These are phyloP conservation scores for Eupeodes corollae DNA, from an alignment of 1,140 invertebrate genomes.

Conservation along the genomic window DNA sequence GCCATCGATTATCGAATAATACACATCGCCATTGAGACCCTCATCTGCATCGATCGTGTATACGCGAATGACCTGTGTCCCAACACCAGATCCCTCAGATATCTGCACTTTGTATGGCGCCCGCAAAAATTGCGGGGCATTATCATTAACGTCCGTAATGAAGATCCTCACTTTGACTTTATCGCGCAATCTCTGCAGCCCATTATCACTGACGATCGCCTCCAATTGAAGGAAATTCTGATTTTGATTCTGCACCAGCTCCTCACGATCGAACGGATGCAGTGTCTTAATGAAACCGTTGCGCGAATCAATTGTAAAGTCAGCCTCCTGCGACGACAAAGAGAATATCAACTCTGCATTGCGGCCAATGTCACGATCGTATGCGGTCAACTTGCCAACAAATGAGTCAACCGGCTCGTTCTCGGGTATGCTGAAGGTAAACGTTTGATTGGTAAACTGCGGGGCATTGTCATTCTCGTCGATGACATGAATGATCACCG, in stretches of 20 bases:
- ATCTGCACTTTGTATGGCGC: constrained; percentile 75
- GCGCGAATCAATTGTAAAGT: constrained; percentile 78
- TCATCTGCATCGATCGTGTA: constrained; percentile 81
- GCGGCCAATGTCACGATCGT: constrained; percentile 79
- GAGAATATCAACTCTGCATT: constrained; percentile 88
- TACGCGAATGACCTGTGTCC: constrained; percentile 71
- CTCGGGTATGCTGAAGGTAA: constrained; percentile 74
- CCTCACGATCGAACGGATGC: constrained; percentile 76
- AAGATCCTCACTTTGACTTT: constrained; percentile 81
- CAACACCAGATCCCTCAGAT: constrained; percentile 65
- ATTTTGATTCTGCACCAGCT: constrained; percentile 53
- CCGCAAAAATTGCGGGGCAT: constrained; percentile 72
- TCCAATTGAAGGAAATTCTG: constrained; percentile 70
- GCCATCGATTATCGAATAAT: constrained; percentile 69
- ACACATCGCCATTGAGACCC: constrained; percentile 80
- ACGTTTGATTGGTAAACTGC: constrained; percentile 73
- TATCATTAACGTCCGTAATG: constrained; percentile 87
- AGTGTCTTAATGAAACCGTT: constrained; percentile 86
- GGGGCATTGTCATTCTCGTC: constrained; percentile 96
- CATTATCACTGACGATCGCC: constrained; percentile 80
- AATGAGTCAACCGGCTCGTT: constrained; percentile 81
- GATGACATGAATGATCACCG: constrained; percentile 80
- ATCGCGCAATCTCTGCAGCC: constrained; percentile 63
- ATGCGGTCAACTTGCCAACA: constrained; percentile 77
- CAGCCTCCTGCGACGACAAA: constrained; percentile 59